Conservation (phyloP, 2,888 invertebrate species). For the Archaeoteleia sp. region DNA sequence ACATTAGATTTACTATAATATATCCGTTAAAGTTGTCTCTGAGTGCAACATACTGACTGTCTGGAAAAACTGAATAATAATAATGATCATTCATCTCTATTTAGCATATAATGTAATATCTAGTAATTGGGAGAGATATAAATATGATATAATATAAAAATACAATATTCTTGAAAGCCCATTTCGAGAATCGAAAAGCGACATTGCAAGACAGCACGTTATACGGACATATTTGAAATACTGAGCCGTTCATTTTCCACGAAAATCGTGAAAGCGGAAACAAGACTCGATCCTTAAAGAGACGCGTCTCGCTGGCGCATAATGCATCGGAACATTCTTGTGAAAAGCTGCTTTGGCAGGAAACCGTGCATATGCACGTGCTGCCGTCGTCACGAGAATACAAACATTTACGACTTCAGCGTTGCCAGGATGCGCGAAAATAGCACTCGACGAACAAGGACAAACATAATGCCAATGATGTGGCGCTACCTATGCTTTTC, state of each 20-base stretch:
- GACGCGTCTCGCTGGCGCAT: slow-evolving; percentile 9
- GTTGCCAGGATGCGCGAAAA: slow-evolving; percentile 6
- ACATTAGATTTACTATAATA: too few relatives aligned
- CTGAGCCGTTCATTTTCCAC: slow-evolving; percentile 14
- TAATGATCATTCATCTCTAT: too few relatives aligned
- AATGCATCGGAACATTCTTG: slow-evolving; percentile 11
- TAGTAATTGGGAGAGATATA: too few relatives aligned
- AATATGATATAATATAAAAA: too few relatives aligned
- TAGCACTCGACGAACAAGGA: slow-evolving; percentile 6
- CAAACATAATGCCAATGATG: slow-evolving; percentile 13
- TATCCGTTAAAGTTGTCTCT: too few relatives aligned
- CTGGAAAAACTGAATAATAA: too few relatives aligned
- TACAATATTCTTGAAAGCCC: too few relatives aligned
- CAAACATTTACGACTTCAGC: slow-evolving; percentile 21
- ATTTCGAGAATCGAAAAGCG: slow-evolving; percentile 15
- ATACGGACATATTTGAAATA: slow-evolving; percentile 23
- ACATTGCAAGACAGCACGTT: slow-evolving; percentile 20
- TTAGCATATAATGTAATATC: too few relatives aligned
- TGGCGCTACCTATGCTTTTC: slow-evolving; percentile 7
- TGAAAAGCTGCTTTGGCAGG: slow-evolving; percentile 14
- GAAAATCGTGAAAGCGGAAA: slow-evolving; percentile 28
- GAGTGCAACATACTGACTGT: too few relatives aligned
- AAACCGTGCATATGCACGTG: neutral
- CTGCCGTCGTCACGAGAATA: slow-evolving; percentile 13
- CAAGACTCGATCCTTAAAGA: slow-evolving; percentile 21